Evolutionary conservation across 2,113 vertebrate genomes (phyloP), one percentile per base, ranked within the genome.

Genomic region (Charadrius vociferus): DNA sequence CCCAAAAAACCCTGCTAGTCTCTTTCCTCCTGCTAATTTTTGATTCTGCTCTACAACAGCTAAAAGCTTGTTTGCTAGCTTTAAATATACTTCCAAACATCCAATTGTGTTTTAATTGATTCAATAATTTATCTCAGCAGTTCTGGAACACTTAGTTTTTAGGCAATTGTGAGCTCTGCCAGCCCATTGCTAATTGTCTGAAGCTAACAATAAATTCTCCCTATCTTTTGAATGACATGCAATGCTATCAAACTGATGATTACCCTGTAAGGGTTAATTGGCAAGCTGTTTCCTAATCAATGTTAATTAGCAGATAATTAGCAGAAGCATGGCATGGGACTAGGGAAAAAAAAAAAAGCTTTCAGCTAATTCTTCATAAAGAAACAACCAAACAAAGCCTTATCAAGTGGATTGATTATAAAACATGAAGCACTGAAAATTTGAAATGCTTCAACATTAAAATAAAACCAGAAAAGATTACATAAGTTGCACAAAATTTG

Each of bases 101-200:
- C 75, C 63, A 86, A 22, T 63, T 70, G 79, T 81, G 55, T 71
- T 95, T 88, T 92, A 95, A 90, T 32, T 94, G 78, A 61, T 90
- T 87, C 30, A 88, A 12, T 96, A 81, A 96, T 93, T 93, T 62
- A 77, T 70, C 63, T 70, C 90, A 94, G 90, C 22, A 0, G 71
- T 61, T 77, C 14, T 50, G 70, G 34, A 86, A 67, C 63, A 75
- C 41, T 79, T 34, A 68, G n/a, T 74, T 80, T 85, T 90, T 75
- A 88, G 66, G 92, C 58, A 90, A n/a, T 73, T 86, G 32, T 68
- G 79, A 91, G 81, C 52, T 83, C 52, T 88, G 50, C 62, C 67
- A 90, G 59, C 47, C 52, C 52, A 34, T 94, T 90, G 75, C 72
- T 97, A 96, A 93, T 94, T 94, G 16, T 27, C 67, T 94, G 89